phyloP scores from a whole-genome alignment of 2,888 invertebrate genomes.

The Zaprionus bogoriensis region DNA sequence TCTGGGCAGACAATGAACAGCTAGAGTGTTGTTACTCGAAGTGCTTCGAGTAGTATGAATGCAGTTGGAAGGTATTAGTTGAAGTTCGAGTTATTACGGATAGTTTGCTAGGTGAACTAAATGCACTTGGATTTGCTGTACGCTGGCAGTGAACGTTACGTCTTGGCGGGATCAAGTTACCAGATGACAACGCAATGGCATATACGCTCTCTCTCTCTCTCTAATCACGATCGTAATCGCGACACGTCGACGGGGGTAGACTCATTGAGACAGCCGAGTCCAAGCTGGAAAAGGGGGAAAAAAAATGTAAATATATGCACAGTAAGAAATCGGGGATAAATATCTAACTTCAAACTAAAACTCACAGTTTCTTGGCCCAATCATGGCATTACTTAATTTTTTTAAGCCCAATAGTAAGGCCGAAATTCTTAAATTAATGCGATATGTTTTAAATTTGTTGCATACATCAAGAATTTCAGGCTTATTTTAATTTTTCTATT shows the following conservation, averaged over 20 bases:
- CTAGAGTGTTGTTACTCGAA: slow-evolving; percentile 56
- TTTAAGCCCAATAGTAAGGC: no score
- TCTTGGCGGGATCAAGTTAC: slow-evolving; percentile 71
- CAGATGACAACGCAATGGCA: slow-evolving; percentile 39
- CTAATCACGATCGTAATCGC: slow-evolving; percentile 82
- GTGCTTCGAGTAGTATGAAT: slow-evolving; percentile 34
- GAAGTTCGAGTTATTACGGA: not conserved
- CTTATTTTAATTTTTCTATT: no score
- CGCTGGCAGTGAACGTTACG: slow-evolving; percentile 67
- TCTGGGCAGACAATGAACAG: slow-evolving; percentile 81
- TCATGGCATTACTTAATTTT: no score
- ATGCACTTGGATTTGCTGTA: slow-evolving; percentile 58
- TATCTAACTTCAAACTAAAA: not conserved
- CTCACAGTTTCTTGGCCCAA: no score
- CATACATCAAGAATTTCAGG: no score
- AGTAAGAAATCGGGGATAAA: not conserved
- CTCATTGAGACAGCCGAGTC: slow-evolving; percentile 83
- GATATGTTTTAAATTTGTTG: no score
- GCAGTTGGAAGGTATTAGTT: slow-evolving; percentile 3
- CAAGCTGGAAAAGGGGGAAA: slow-evolving; percentile 68
- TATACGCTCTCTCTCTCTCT: not conserved
- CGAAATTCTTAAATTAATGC: no score
- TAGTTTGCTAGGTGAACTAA: slow-evolving; percentile 47
- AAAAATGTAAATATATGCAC: not conserved
- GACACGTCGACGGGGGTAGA: slow-evolving; percentile 82